These are phyloP conservation scores for Sepioteuthis lessoniana DNA, from an alignment of 2,888 invertebrate genomes.

Conservation along the genomic window DNA sequence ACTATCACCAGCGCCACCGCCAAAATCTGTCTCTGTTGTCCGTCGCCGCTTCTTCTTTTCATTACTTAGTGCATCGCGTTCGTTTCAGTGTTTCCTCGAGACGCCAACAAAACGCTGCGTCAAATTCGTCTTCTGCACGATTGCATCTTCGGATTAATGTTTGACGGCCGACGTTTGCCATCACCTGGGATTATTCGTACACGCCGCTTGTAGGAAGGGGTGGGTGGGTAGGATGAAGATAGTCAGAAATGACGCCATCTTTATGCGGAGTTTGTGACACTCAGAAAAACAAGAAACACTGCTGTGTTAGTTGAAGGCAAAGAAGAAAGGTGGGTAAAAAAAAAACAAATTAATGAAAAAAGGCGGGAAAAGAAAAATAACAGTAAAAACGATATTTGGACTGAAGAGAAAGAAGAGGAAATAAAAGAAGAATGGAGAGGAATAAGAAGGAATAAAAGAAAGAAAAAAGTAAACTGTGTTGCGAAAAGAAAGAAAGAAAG, in stretches of 20 bases:
- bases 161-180: background rate
- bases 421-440: no score
- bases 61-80: background rate
- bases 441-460: no score
- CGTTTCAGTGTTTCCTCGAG: background rate
- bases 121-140: conserved; percentile 20
- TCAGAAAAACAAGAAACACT: background rate
- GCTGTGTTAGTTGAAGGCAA: no score
- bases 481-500: background rate
- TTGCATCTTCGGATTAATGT: background rate
- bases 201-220: background rate
- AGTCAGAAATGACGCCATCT: background rate
- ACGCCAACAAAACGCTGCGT: background rate
- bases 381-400: no score
- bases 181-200: conserved; percentile 13
- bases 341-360: no score
- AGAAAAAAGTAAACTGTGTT: background rate
- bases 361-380: no score
- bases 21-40: no score
- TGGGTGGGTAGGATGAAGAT: background rate
- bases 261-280: background rate
- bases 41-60: background rate
- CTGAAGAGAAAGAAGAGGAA: no score
- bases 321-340: no score
- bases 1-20: no score